Evolutionary conservation across 1,140 invertebrate species (phyloP).

Genomic region (Drosophila gunungcola): DNA sequence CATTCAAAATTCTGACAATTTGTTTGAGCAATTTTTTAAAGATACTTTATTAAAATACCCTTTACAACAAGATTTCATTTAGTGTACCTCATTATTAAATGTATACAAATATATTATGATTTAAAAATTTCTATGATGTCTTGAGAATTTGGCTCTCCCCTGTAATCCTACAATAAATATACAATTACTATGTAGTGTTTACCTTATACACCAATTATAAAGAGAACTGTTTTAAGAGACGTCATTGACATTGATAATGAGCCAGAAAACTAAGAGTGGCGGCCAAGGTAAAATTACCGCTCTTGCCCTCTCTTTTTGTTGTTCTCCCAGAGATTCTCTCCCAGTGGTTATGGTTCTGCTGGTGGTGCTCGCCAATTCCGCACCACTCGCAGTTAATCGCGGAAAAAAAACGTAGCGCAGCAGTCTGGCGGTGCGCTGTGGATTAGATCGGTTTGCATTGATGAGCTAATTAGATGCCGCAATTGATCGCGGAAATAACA

Average conservation of each 20-base stretch:
- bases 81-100: too few relatives aligned
- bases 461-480: constrained; percentile 66
- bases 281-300: constrained; percentile 12
- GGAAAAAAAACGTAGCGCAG: not conserved
- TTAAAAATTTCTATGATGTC: too few relatives aligned
- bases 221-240: constrained; percentile 24
- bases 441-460: constrained; percentile 50
- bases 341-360: not conserved
- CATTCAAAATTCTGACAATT: too few relatives aligned
- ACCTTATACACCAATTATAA: not conserved
- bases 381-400: constrained; percentile 27
- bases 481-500: constrained; percentile 25
- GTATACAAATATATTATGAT: too few relatives aligned
- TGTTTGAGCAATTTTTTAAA: too few relatives aligned
- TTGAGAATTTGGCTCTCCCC: too few relatives aligned
- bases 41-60: too few relatives aligned
- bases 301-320: constrained; percentile 1
- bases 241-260: constrained; percentile 2
- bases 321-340: constrained; percentile 2
- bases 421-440: constrained; percentile 5
- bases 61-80: too few relatives aligned
- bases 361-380: constrained; percentile 5
- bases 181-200: too few relatives aligned
- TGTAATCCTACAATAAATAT: too few relatives aligned
- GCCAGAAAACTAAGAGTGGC: constrained; percentile 2